phyloP scores from a whole-genome alignment of 2,888 invertebrate species.

The Stramonita haemastoma region DNA sequence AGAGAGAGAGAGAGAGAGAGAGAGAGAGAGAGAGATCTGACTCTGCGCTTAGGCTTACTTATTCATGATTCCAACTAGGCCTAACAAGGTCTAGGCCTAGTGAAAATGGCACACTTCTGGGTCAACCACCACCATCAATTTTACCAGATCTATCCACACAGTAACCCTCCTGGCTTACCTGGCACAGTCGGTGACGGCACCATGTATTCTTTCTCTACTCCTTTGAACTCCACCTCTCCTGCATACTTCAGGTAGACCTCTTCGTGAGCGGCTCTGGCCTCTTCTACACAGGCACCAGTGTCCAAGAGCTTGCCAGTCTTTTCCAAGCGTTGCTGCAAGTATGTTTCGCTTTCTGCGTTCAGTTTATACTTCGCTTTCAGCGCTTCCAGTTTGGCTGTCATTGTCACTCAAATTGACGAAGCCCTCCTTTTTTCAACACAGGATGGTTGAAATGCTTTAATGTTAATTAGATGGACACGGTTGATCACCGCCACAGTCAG shows the following conservation, averaged over 20 bases:
- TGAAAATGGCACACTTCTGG: no score
- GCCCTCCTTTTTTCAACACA: not conserved
- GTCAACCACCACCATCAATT: no score
- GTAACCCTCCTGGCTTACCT: no score
- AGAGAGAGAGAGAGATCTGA: not conserved
- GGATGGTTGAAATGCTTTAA: conserved; percentile 17
- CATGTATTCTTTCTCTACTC: conserved; percentile 49
- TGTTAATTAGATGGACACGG: conserved; percentile 32
- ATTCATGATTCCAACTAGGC: no score
- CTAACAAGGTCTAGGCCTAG: no score
- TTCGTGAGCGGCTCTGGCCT: conserved; percentile 35
- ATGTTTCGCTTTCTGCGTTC: conserved; percentile 45
- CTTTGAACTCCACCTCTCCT: conserved; percentile 52
- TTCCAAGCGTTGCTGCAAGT: conserved; percentile 36
- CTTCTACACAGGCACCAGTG: conserved; percentile 41
- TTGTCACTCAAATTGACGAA: not conserved
- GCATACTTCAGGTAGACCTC: conserved; percentile 40
- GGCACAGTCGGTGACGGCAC: conserved; percentile 50
- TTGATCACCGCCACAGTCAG: not conserved
- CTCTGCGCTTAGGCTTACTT: no score
- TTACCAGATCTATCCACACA: no score
- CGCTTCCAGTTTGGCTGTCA: conserved; percentile 45
- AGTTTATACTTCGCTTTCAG: conserved; percentile 47
- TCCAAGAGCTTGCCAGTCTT: conserved; percentile 36
- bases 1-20: not conserved